phyloP scores from a whole-genome alignment of 2,797 vertebrate genomes.

The Clamator glandarius region DNA sequence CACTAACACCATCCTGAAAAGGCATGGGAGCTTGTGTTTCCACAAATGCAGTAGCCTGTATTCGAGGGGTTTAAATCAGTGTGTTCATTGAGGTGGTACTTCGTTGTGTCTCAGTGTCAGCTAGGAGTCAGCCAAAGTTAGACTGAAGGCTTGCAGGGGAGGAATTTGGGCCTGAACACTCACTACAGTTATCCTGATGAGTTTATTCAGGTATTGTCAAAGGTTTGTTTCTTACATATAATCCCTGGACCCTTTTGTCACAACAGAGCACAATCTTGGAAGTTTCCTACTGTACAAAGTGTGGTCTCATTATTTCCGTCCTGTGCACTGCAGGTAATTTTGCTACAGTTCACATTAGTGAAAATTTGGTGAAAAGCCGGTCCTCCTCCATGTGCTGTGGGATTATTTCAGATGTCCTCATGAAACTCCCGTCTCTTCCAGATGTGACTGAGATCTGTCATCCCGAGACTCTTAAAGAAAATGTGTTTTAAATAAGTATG shows the following conservation, averaged over 20 bases:
- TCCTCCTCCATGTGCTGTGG: not conserved
- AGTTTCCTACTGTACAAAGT: not conserved
- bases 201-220: not conserved
- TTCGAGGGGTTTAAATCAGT: not conserved
- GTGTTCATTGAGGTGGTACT: not conserved
- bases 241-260: not conserved
- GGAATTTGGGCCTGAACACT: not conserved
- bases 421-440: not conserved
- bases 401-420: not conserved
- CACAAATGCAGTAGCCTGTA: slow-evolving; percentile 5
- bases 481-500: not conserved
- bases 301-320: not conserved
- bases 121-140: not conserved
- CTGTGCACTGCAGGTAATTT: not conserved
- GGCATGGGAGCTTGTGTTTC: slow-evolving; percentile 26
- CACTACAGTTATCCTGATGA: not conserved
- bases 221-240: not conserved
- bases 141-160: not conserved
- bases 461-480: not conserved
- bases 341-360: not conserved
- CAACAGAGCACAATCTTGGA: not conserved
- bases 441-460: not conserved
- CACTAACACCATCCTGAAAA: slow-evolving; percentile 33
- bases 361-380: not conserved
- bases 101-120: not conserved